phyloP scores from a whole-genome alignment of 2,888 invertebrate genomes.

The Aphodius granarius region DNA sequence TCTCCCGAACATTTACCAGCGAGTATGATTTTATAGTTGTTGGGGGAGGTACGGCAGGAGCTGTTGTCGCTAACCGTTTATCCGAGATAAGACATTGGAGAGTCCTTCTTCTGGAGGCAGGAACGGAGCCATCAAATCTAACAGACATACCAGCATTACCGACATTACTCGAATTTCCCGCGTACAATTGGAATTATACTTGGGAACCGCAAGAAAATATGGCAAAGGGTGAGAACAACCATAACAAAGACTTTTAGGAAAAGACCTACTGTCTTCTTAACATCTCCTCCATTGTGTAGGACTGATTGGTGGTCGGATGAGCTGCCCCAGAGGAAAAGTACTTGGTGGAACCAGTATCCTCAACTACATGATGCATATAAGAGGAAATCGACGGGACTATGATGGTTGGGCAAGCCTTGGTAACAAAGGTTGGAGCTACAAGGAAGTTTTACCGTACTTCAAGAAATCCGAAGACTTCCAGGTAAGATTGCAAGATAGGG shows the following conservation, averaged over 20 bases:
- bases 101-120: conserved; percentile 79
- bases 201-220: background rate
- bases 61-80: conserved; percentile 76
- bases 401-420: conserved; percentile 69
- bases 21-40: conserved; percentile 81
- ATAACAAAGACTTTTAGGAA: background rate
- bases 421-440: conserved; percentile 70
- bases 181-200: background rate
- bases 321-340: conserved; percentile 60
- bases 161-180: background rate
- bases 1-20: background rate
- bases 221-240: conserved; percentile 39
- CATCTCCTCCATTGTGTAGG: background rate
- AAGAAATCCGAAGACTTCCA: conserved; percentile 45
- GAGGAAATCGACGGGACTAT: conserved; percentile 67
- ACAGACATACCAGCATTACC: background rate
- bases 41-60: conserved; percentile 82
- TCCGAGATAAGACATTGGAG: conserved; percentile 74
- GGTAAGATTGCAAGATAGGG: conserved; percentile 43
- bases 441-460: conserved; percentile 51
- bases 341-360: conserved; percentile 56
- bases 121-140: conserved; percentile 49
- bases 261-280: too few relatives aligned
- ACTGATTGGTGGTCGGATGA: conserved; percentile 28
- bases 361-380: conserved; percentile 58